Conservation (phyloP, 2,113 vertebrate species). For the Syngnathoides biaculeatus region DNA sequence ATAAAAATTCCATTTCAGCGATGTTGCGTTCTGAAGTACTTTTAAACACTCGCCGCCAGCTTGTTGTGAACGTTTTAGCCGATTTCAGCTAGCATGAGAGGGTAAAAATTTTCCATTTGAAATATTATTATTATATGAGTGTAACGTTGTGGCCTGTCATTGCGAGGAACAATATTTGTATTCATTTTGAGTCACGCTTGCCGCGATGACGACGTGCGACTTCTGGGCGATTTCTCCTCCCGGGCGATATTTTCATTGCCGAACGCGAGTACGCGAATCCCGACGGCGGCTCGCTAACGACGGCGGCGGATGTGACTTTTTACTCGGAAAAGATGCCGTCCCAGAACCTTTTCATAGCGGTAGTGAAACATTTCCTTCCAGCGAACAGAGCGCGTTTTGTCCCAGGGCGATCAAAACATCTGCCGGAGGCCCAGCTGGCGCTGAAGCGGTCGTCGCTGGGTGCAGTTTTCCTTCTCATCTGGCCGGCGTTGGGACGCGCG, state of each 20-base stretch:
- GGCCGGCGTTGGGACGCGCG: neutral
- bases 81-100: neutral
- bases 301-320: conserved; percentile 13
- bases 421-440: neutral
- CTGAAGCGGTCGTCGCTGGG: neutral
- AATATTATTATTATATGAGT: neutral
- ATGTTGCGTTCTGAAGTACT: too few relatives aligned
- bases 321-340: conserved; percentile 26
- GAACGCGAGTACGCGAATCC: conserved; percentile 23
- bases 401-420: conserved; percentile 16
- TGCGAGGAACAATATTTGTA: neutral
- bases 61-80: too few relatives aligned
- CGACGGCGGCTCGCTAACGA: conserved; percentile 27
- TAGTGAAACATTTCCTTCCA: conserved; percentile 7
- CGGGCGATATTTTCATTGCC: conserved; percentile 16
- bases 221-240: conserved; percentile 5
- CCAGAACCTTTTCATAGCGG: conserved; percentile 39
- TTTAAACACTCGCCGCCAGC: too few relatives aligned
- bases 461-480: neutral
- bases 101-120: neutral
- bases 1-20: too few relatives aligned
- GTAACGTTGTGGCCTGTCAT: neutral
- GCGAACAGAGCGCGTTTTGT: conserved; percentile 5
- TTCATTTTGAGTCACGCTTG: too few relatives aligned
- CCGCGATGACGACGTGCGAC: conserved; percentile 8